These are phyloP conservation scores for Bemisia tabaci DNA, from an alignment of 1,140 invertebrate species.

Conservation along the genomic window DNA sequence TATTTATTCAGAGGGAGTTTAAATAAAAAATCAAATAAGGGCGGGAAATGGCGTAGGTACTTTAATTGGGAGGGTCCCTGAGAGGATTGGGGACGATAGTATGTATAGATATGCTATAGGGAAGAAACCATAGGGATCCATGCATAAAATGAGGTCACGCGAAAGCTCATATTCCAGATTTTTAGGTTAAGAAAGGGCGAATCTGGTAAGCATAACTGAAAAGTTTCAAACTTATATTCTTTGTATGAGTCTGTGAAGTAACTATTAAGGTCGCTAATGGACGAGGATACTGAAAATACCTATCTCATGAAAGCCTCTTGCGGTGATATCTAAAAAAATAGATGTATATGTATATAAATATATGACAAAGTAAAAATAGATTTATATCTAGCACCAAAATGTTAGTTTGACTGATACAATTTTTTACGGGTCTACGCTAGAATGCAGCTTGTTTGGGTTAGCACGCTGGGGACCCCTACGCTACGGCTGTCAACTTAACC, in stretches of 20 bases:
- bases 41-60: too few relatives aligned
- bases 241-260: background rate
- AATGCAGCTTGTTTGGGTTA: background rate
- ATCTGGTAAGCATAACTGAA: too few relatives aligned
- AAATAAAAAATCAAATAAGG: too few relatives aligned
- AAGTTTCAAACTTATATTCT: background rate
- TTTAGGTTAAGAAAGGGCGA: background rate
- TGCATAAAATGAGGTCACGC: background rate
- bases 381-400: background rate
- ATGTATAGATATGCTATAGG: too few relatives aligned
- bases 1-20: too few relatives aligned
- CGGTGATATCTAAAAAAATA: background rate
- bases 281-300: too few relatives aligned
- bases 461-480: too few relatives aligned
- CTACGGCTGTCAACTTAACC: too few relatives aligned
- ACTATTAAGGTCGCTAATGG: background rate
- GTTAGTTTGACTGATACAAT: background rate
- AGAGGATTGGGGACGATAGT: too few relatives aligned
- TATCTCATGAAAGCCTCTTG: too few relatives aligned
- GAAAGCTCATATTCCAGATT: background rate
- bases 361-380: background rate
- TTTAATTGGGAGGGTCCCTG: too few relatives aligned
- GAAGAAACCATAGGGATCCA: too few relatives aligned
- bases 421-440: background rate
- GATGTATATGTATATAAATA: background rate